Percentiles rank a stretch among this genome's conserved stretches.
These are phyloP conservation scores for Hermaeophaga mercurialis DNA, from an alignment of 2,888 invertebrate genomes.

Conservation along the genomic window DNA sequence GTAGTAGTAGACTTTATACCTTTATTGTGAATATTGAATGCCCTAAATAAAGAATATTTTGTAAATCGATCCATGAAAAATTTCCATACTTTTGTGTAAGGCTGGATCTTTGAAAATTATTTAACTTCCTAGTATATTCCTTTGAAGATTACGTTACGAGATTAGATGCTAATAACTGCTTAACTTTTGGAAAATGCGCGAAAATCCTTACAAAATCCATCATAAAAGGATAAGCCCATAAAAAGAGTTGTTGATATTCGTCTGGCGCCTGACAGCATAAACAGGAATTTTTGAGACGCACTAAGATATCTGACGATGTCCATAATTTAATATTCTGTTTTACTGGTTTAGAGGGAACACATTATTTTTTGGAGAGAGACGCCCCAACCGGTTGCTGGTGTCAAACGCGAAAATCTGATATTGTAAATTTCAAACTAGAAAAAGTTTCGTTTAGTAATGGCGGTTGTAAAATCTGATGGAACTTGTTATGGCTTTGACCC, in stretches of 20 bases:
- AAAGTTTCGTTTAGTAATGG: constrained; percentile 22
- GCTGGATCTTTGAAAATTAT: too few species aligned
- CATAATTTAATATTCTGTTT: constrained; percentile 33
- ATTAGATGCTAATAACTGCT: constrained; percentile 19
- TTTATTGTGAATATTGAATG: too few species aligned
- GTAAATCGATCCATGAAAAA: too few species aligned
- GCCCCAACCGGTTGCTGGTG: constrained; percentile 20
- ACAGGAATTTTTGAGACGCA: constrained; percentile 30
- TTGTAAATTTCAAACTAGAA: constrained; percentile 25
- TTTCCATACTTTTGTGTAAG: too few species aligned
- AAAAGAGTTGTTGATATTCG: constrained; percentile 30
- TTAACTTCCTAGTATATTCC: background rate
- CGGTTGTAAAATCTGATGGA: constrained; percentile 22
- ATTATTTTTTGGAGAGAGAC: constrained; percentile 8
- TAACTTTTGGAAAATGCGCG: constrained; percentile 19
- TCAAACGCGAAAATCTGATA: constrained; percentile 25
- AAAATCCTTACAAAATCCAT: constrained; percentile 27
- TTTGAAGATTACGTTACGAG: constrained; percentile 9
- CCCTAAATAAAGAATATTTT: too few species aligned
- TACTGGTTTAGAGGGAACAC: constrained; percentile 29
- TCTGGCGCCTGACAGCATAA: constrained; percentile 34
- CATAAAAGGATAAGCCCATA: constrained; percentile 26
- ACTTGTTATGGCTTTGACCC: constrained; percentile 24
- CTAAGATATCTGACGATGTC: constrained; percentile 26
- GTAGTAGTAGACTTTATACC: too few species aligned